A percentile compares a stretch with the other conserved stretches of the same genome.
phyloP scores from a whole-genome alignment of 2,113 vertebrate species.

The Anarrhichthys ocellatus region DNA sequence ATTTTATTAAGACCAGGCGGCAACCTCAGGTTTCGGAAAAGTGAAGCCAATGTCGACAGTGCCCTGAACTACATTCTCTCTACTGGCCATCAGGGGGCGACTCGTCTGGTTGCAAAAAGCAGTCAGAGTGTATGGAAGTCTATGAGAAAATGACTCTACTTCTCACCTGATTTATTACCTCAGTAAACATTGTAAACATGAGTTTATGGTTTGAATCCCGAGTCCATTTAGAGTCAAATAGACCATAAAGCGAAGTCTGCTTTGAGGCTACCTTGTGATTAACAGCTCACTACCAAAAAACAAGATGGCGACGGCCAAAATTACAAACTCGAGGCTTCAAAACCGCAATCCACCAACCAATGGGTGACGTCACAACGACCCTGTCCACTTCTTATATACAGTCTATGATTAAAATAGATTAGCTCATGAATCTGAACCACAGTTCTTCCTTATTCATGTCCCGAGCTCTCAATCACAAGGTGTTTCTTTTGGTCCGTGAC shows the following conservation, averaged over 20 bases:
- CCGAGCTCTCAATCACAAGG: neutral
- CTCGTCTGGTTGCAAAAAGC: no score
- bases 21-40: no score
- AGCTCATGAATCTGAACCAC: neutral
- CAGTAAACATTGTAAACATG: no score
- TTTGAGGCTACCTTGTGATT: neutral
- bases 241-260: neutral
- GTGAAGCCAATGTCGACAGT: no score
- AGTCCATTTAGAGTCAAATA: neutral
- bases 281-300: neutral
- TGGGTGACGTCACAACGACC: neutral
- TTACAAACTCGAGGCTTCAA: neutral
- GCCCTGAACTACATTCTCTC: no score
- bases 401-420: neutral
- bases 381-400: no score
- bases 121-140: no score
- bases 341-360: neutral
- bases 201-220: no score
- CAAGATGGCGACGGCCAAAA: neutral
- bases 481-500: neutral
- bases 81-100: no score
- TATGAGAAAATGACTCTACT: neutral
- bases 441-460: neutral
- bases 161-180: neutral
- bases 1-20: no score